Conservation (phyloP, 2,888 invertebrate species). For the Cataglyphis livida region DNA sequence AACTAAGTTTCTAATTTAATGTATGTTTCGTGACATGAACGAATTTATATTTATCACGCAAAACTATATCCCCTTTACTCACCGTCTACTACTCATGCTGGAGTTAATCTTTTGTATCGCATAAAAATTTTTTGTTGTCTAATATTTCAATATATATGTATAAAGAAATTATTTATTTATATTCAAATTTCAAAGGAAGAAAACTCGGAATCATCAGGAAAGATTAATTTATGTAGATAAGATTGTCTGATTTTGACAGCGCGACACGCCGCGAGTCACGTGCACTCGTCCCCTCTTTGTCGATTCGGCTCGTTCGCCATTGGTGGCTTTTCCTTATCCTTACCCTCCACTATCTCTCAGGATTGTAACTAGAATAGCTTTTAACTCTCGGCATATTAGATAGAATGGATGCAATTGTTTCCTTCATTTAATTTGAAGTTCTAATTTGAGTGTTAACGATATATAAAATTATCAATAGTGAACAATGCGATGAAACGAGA, state of each 20-base stretch:
- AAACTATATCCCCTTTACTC: background rate
- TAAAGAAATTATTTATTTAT: background rate
- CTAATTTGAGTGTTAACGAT: too few species aligned
- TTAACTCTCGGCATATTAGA: background rate
- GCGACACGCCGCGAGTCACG: slow-evolving; percentile 74
- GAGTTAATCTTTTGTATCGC: slow-evolving; percentile 16
- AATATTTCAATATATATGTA: background rate
- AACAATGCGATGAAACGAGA: background rate
- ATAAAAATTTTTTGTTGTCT: background rate
- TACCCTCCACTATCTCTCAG: slow-evolving; percentile 41
- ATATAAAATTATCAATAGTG: background rate
- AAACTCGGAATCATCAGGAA: background rate
- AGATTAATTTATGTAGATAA: slow-evolving; percentile 43
- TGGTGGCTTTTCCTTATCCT: slow-evolving; percentile 62
- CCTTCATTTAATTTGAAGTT: too few species aligned
- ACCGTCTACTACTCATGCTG: background rate
- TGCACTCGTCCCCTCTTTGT: slow-evolving; percentile 69
- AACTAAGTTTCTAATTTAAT: background rate
- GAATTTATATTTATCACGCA: background rate
- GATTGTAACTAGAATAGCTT: slow-evolving; percentile 2
- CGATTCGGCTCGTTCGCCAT: slow-evolving; percentile 55
- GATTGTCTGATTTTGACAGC: slow-evolving; percentile 60
- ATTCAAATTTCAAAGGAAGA: background rate
- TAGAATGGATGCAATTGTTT: too few species aligned
- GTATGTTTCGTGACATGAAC: background rate